Base-by-base conservation (phyloP, 2,113 vertebrate species). In the Forbesichthys papilliferus region DNA sequence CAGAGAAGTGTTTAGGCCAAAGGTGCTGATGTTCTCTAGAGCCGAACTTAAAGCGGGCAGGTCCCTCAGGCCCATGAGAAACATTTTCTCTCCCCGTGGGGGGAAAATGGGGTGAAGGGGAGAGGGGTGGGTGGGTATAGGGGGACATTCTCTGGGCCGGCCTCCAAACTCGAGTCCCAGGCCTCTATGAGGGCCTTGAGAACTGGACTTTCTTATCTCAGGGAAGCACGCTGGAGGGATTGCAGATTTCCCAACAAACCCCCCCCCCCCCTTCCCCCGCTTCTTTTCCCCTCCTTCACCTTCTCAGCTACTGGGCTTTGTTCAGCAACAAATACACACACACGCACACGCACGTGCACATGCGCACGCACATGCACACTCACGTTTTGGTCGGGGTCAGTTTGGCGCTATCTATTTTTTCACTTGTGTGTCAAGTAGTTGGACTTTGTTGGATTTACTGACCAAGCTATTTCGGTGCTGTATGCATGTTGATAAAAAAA, bases 201-300 rank as follows among this genome's bases (percentile, higher is more conserved):
- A 87, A 85, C 57, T 3, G 49, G 16, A 48, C 68, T 48, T 52
- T 78, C 90, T 92, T 92, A 93, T 92, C 92, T 82, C 66, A 77
- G 88, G 90, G 92, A 92, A 93, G 87, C 91, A 91, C 89, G 69
- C 90, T 82, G 76, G 84, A 89, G 86, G 83, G 88, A 86, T 82
- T 81, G 73, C 80, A 59, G 60, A 73, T 84, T 84, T 89, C 87
- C 87, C 72, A 77, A 79, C 83, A 9, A 49, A 49, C 49, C 13
- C 49, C 10, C 1, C 8, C 20, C 20, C n/a, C 8, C 48, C 48
- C 48, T 12, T 74, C 78, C 64, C 71, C 66, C 16, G 1, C 54
- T 76, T 61, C 75, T 27, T 27, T 27, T 27, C 2, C 27, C 2
- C 27, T 27, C 27, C 27, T 27, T 27, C 76, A 11, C 63, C 78